phyloP scores from a whole-genome alignment of 2,797 vertebrate genomes.

The Pseudotriccus pelzelni region DNA sequence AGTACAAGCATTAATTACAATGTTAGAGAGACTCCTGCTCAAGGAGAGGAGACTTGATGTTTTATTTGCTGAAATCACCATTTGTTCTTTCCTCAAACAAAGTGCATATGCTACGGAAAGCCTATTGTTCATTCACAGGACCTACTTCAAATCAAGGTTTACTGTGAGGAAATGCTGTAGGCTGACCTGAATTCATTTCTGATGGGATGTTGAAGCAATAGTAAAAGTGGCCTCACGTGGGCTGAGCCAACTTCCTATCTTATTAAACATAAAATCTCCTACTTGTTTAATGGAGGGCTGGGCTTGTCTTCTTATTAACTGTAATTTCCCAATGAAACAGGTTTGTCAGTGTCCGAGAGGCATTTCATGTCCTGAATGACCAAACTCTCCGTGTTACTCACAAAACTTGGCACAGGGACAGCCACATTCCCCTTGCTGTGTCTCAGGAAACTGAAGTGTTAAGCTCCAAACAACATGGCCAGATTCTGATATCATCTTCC shows the following conservation, averaged over 20 bases:
- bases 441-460: background rate
- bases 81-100: background rate
- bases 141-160: background rate
- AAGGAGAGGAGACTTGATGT: background rate
- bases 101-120: background rate
- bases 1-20: rapidly evolving
- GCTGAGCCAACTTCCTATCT: background rate
- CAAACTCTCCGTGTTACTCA: background rate
- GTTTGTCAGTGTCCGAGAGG: background rate
- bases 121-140: background rate
- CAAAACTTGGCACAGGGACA: background rate
- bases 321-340: background rate
- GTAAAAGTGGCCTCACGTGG: background rate
- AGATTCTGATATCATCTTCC: constrained; percentile 3
- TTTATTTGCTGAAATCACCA: background rate
- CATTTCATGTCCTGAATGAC: background rate
- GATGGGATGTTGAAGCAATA: background rate
- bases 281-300: background rate
- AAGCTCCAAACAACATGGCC: background rate
- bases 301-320: background rate
- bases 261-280: background rate
- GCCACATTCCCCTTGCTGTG: background rate
- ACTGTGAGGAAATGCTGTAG: background rate
- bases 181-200: background rate
- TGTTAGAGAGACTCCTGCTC: background rate